Base-by-base conservation (phyloP, 2,113 vertebrate genomes). In the Columba janthina region DNA sequence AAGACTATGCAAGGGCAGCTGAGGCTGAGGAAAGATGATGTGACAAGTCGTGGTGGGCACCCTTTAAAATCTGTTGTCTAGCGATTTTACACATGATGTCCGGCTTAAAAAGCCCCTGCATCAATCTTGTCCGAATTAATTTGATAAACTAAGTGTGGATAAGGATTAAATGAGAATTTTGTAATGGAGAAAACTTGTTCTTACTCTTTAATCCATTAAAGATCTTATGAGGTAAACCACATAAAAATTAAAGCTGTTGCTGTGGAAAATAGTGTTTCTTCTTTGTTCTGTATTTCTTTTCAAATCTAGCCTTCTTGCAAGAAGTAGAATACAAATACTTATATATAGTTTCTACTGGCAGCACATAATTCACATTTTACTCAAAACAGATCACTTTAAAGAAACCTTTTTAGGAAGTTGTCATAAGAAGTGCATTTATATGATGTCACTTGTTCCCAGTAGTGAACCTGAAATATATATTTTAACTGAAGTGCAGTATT, bases 1-100 rank as follows among this genome's bases (percentile, higher is more conserved):
- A 95, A 97, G 98, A 97, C 95, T 96, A 95, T 93, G 96, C 94
- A 54, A 96, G 97, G 97, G 98, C 98, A 98, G 98, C 98, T 98
- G 98, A 98, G 97, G 97, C 98, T 98, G 98, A 98, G 98, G 98
- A 98, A 98, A 98, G 98, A 98, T 98, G 98, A 98, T 98, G 97
- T 99, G 99, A 99, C 99, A 99, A 98, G 98, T 98, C 98, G 97
- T 97, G 98, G 98, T 98, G 99, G 98, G 98, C 98, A 98, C 98
- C 95, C 98, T 98, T 98, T 98, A 97, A 99, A 99, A 99, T 98
- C 98, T 98, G 98, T 99, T 99, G 99, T 99, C 99, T 99, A 98
- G 98, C 98, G 98, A 99, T 99, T 99, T 99, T 99, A 99, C 99
- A 99, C 99, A 99, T 98, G 98, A 99, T 98, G 98, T 98, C 97